These are phyloP conservation scores for Eurosta solidaginis DNA, from an alignment of 1,140 invertebrate genomes.

Conservation along the genomic window DNA sequence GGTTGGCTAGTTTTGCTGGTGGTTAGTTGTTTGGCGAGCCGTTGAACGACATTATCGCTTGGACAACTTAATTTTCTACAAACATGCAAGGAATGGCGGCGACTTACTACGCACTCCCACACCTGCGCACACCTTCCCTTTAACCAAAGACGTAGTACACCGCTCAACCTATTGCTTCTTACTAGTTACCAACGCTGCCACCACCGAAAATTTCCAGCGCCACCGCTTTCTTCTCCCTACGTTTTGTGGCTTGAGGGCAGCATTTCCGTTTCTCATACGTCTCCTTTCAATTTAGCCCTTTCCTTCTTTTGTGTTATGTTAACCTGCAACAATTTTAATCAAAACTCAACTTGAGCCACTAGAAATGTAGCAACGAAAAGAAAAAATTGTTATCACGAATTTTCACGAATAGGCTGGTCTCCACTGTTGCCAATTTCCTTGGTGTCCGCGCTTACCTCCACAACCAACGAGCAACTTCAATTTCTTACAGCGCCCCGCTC, in stretches of 20 bases:
- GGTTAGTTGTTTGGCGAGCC: not conserved
- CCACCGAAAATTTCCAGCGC: not conserved
- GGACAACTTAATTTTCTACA: conserved; percentile 29
- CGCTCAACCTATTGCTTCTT: not conserved
- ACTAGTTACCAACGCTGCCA: not conserved
- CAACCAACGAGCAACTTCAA: not conserved
- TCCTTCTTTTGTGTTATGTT: not conserved
- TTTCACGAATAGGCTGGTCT: conserved; percentile 5
- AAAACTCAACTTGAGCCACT: conserved; percentile 2
- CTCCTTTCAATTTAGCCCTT: conserved; percentile 11
- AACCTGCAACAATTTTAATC: conserved; percentile 10
- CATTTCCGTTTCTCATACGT: conserved; percentile 22
- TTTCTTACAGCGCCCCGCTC: not conserved
- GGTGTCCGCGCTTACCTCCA: not conserved
- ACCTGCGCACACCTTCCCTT: not conserved
- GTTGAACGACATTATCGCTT: conserved; percentile 21
- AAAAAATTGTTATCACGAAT: conserved; percentile 14
- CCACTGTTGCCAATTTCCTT: not conserved
- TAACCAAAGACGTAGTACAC: not conserved
- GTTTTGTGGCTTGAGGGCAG: not conserved
- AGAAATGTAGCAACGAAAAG: not conserved
- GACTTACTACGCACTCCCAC: not conserved
- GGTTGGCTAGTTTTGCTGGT: not conserved
- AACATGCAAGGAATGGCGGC: conserved; percentile 29
- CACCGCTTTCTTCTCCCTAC: not conserved